Evolutionary conservation across 2,113 vertebrate species (phyloP).

Genomic region (Sapajus apella): DNA sequence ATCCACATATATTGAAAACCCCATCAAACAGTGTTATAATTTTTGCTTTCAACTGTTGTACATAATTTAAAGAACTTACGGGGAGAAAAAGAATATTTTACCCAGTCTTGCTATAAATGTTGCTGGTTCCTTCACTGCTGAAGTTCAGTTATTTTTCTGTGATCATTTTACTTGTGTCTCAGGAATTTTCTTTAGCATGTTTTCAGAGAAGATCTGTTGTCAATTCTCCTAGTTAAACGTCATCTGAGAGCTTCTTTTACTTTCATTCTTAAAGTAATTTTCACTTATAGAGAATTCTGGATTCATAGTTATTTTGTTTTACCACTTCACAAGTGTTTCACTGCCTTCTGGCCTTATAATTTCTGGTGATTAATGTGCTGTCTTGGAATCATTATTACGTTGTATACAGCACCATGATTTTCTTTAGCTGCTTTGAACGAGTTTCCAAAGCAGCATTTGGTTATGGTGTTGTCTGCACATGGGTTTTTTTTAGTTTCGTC

Average conservation of each 20-base stretch:
- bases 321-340: background rate
- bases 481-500: background rate
- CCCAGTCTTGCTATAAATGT: background rate
- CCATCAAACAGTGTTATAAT: background rate
- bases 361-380: background rate
- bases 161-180: background rate
- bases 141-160: background rate
- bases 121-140: background rate
- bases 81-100: background rate
- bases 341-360: background rate
- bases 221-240: background rate
- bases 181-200: background rate
- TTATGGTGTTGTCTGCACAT: background rate
- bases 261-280: conserved; percentile 4
- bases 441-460: background rate
- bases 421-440: background rate
- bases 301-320: background rate
- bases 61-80: background rate
- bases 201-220: background rate
- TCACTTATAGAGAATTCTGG: background rate
- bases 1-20: background rate
- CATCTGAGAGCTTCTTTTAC: background rate
- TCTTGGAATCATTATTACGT: background rate
- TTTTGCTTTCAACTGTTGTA: background rate
- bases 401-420: background rate